Evolutionary conservation across 2,113 vertebrate species (phyloP).

Genomic region (Sylvietta virens): DNA sequence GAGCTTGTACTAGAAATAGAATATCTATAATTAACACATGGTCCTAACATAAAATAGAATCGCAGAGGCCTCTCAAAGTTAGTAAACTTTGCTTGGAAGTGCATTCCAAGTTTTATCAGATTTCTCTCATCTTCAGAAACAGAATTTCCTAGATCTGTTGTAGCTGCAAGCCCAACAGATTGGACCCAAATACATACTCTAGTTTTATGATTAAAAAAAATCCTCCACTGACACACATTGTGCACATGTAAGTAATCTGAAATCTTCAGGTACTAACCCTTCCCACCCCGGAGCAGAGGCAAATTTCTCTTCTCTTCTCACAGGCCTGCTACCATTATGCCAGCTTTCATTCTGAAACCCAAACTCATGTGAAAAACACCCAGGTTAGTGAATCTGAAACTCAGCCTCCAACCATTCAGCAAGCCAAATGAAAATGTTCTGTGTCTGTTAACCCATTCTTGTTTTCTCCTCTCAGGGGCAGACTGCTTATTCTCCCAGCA

Average conservation of each 20-base stretch:
- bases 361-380: background rate
- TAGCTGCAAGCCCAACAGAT: background rate
- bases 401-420: background rate
- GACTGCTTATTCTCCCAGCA: background rate
- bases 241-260: background rate
- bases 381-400: conserved; percentile 2
- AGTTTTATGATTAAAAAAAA: background rate
- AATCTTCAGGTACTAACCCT: background rate
- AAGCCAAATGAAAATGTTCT: background rate
- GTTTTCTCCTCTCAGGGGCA: background rate
- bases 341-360: conserved; percentile 15
- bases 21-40: conserved; percentile 1
- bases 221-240: background rate
- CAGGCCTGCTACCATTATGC: background rate
- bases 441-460: background rate
- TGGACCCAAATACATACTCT: background rate
- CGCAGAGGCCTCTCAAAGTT: background rate
- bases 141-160: background rate
- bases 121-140: background rate
- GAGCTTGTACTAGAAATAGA: background rate
- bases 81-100: background rate
- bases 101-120: conserved; percentile 15
- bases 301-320: background rate
- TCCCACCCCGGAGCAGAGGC: background rate
- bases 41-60: background rate